Evolutionary conservation across 30 jellyfish, hydroid and myxozoan species (phyloP), one percentile per base, ranked within the genome.

Genomic region (Hydractinia echinata): DNA sequence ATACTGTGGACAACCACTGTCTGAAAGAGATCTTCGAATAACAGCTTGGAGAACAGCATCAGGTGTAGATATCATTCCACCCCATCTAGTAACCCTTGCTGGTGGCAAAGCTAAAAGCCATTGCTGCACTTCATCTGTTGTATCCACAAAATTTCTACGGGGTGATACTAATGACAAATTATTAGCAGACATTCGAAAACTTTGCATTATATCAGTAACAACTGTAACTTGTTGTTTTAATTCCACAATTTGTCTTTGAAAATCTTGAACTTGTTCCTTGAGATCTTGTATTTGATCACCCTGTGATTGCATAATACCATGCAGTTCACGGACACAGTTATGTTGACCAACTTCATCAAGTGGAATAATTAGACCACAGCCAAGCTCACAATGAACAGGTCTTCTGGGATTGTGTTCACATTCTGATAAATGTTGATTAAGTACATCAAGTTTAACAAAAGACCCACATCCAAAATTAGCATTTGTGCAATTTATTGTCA

Each of bases 61-160:
- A 4, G 99, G 99, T 15, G 99, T 93, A 39, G 99, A 93, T 11
- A 93, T 93, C 99, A 93, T 93, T 6, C 99, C 99, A 52, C 99
- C 99, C 99, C 99, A 93, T 16, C 99, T 90, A 9, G 99, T 93
- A 19, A 93, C 96, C 67, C 96, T 67, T 21, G 99, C 99, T 7
- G 95, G 96, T 54, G 94, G 99, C 66, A 93, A 82, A 53, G 94
- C 68, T 61, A 84, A 95, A 13, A 93, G 79, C 99, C 99, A 93
- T 61, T 88, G 99, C 73, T 79, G 95, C 30, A 93, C 99, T 80
- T 93, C 99, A 85, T 93, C 99, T 55, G 89, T 87, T 4, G 90
- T 82, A 77, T 93, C 99, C 7, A 88, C 81, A 77, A 87, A 87
- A 70, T 89, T 74, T 50, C 98, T 82, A 20, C 89, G 84, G 11